phyloP scores from a whole-genome alignment of 1,140 invertebrate species.

The Caerostris darwini region DNA sequence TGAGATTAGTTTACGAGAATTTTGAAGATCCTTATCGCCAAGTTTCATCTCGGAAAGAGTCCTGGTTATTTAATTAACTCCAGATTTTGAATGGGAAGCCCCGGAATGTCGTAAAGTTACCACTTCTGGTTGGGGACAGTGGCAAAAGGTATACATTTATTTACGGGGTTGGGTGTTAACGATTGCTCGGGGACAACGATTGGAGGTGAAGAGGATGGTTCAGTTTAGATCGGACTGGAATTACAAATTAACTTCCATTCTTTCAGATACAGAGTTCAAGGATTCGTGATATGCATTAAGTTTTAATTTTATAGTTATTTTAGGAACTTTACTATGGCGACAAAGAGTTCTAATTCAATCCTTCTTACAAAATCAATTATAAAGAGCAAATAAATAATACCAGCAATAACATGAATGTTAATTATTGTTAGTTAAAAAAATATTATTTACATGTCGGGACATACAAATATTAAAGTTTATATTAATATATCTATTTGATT shows the following conservation, averaged over 20 bases:
- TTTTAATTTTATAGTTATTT: too few relatives aligned
- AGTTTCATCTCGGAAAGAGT: constrained; percentile 48
- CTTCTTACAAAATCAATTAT: too few relatives aligned
- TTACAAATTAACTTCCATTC: not conserved
- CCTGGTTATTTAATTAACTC: constrained; percentile 71
- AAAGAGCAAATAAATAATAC: too few relatives aligned
- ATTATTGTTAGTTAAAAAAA: too few relatives aligned
- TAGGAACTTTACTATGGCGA: too few relatives aligned
- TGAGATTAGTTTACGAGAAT: constrained; percentile 71
- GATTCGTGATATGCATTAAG: too few relatives aligned
- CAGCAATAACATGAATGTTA: too few relatives aligned
- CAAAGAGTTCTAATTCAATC: too few relatives aligned
- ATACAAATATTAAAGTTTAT: too few relatives aligned
- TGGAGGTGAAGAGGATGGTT: not conserved
- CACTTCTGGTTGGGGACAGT: not conserved
- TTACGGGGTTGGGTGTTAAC: not conserved
- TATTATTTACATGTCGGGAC: too few relatives aligned
- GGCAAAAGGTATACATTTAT: not conserved
- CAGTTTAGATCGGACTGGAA: not conserved
- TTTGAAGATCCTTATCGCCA: constrained; percentile 59
- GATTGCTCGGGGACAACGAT: not conserved
- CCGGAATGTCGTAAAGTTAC: constrained; percentile 50
- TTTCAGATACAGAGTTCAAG: too few relatives aligned
- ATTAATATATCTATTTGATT: too few relatives aligned
- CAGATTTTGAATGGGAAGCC: constrained; percentile 22